These are phyloP conservation scores for Chelonus formosanus DNA, from an alignment of 2,888 invertebrate species.

Conservation along the genomic window DNA sequence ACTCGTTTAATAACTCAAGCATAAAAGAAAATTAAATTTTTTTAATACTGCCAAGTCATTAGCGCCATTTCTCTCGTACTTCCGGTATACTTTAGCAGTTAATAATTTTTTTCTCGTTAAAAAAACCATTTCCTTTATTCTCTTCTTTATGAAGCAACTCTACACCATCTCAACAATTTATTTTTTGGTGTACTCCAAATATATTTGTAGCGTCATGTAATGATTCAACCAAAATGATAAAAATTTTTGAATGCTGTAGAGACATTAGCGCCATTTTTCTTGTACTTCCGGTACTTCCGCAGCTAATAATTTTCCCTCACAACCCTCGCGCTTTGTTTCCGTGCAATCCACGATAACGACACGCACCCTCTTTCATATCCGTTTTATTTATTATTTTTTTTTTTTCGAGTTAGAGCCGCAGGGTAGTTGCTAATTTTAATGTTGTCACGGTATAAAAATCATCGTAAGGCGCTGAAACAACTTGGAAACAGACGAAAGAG, in stretches of 20 bases:
- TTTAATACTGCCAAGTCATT: too few species aligned
- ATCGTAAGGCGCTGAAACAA: too few species aligned
- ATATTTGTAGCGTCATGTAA: neutral
- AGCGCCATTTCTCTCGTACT: slow-evolving; percentile 3
- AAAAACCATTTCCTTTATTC: neutral
- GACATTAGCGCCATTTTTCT: neutral
- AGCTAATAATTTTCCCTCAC: too few species aligned
- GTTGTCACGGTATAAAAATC: too few species aligned
- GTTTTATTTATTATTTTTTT: neutral
- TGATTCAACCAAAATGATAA: slow-evolving; percentile 2
- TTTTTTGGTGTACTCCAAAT: too few species aligned
- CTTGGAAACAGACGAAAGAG: too few species aligned
- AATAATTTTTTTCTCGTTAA: slow-evolving; percentile 28
- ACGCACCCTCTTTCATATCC: neutral
- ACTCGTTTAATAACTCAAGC: too few species aligned
- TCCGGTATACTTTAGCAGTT: slow-evolving; percentile 21
- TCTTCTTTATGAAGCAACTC: neutral
- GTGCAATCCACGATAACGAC: too few species aligned
- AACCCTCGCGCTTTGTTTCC: too few species aligned
- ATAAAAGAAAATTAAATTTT: too few species aligned
- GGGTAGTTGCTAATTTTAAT: too few species aligned
- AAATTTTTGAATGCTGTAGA: slow-evolving; percentile 5
- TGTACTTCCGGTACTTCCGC: neutral
- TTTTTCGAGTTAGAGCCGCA: neutral
- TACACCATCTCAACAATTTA: too few species aligned